Evolutionary conservation across 2,113 vertebrate genomes (phyloP).

Genomic region (Dolichallabes microphthalmus): DNA sequence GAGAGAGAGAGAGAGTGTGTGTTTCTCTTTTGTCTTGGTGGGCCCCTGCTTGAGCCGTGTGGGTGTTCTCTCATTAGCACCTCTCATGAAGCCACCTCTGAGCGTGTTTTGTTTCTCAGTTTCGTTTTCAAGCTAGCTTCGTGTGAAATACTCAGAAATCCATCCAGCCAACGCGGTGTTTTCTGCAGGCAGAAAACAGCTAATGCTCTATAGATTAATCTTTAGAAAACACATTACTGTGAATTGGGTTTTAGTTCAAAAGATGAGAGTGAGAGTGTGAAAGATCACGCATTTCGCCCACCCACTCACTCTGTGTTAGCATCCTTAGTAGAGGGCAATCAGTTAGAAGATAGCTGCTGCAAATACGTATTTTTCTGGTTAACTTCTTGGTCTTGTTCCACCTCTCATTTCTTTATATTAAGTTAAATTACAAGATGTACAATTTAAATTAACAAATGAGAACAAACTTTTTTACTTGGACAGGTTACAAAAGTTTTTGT

Average conservation of each 20-base stretch:
- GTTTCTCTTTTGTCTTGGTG: conserved; percentile 12
- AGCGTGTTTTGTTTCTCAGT: conserved; percentile 7
- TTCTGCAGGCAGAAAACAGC: not conserved
- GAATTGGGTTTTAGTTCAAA: not conserved
- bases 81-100: conserved; percentile 8
- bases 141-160: not conserved
- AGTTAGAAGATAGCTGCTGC: not conserved
- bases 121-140: conserved; percentile 7
- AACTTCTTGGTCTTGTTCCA: too few relatives aligned
- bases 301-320: not conserved
- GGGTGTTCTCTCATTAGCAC: conserved; percentile 45
- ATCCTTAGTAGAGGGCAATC: not conserved
- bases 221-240: not conserved
- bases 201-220: not conserved
- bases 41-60: conserved; percentile 22
- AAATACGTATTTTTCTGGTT: not conserved
- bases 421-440: too few relatives aligned
- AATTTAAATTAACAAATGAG: too few relatives aligned
- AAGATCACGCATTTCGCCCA: not conserved
- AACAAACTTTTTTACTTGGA: too few relatives aligned
- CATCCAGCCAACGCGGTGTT: not conserved
- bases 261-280: conserved; percentile 15
- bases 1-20: not conserved
- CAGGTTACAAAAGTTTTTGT: too few relatives aligned
- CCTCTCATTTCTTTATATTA: too few relatives aligned